These are phyloP conservation scores for Oplegnathus fasciatus DNA, from an alignment of 2,113 vertebrate genomes.

Conservation along the genomic window DNA sequence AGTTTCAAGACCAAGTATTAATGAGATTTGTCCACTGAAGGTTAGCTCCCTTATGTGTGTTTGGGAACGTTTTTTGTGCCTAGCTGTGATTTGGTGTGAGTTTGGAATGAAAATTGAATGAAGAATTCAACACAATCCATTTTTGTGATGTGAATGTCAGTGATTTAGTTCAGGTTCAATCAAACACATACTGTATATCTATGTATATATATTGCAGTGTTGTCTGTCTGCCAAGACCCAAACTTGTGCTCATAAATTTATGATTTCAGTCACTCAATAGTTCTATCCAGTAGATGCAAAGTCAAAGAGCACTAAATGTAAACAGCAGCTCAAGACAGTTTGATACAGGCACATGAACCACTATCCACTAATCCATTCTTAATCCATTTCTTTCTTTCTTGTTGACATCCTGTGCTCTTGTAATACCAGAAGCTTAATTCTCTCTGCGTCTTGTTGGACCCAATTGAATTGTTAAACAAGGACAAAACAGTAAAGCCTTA, in stretches of 20 bases:
- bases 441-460: constrained; percentile 14
- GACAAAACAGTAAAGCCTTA: constrained; percentile 23
- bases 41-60: not conserved
- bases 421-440: constrained; percentile 44
- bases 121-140: not conserved
- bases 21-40: constrained; percentile 19
- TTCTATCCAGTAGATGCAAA: constrained; percentile 5
- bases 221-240: not conserved
- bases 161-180: not conserved
- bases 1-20: constrained; percentile 13
- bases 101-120: constrained; percentile 11
- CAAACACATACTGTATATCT: not conserved
- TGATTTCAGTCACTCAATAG: constrained; percentile 21
- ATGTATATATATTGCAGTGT: not conserved
- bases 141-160: too few species aligned
- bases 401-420: constrained; percentile 41
- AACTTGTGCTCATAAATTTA: not conserved
- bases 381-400: constrained; percentile 49
- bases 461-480: constrained; percentile 46
- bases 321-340: constrained; percentile 35
- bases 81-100: not conserved
- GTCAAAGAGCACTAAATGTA: constrained; percentile 13
- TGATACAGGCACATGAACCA: not conserved
- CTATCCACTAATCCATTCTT: constrained; percentile 38
- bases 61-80: constrained; percentile 9